A percentile compares a stretch with the other conserved stretches of the same genome.
phyloP scores from a whole-genome alignment of 2,888 invertebrate genomes.

The Thera obeliscata region DNA sequence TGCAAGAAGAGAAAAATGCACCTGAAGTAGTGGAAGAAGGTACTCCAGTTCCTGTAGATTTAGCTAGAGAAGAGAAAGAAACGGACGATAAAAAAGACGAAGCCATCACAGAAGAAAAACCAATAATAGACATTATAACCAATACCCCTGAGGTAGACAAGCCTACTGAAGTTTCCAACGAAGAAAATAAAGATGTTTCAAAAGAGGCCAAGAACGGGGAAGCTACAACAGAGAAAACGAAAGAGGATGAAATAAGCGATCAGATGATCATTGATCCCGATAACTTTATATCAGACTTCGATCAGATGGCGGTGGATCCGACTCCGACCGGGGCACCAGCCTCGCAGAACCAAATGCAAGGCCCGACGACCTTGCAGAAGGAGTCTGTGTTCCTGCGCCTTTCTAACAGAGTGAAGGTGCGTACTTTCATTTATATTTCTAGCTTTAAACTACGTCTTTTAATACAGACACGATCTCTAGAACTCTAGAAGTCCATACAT shows the following conservation, averaged over 20 bases:
- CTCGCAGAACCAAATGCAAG: constrained; percentile 64
- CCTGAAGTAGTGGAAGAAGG: constrained; percentile 57
- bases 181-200: constrained; percentile 59
- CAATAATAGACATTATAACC: constrained; percentile 46
- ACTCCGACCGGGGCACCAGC: constrained; percentile 65
- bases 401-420: constrained; percentile 96
- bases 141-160: constrained; percentile 55
- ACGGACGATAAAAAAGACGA: constrained; percentile 62
- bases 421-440: constrained; percentile 38
- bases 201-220: constrained; percentile 63
- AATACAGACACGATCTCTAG: background rate
- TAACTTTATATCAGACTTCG: constrained; percentile 82
- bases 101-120: constrained; percentile 56
- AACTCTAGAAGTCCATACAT: background rate
- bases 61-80: constrained; percentile 62
- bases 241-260: constrained; percentile 71
- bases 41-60: constrained; percentile 55
- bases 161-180: constrained; percentile 50
- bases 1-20: constrained; percentile 60
- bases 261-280: constrained; percentile 76
- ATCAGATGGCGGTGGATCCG: constrained; percentile 78
- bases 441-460: no score
- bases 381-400: constrained; percentile 98
- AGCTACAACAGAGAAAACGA: constrained; percentile 60
- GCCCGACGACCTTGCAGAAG: constrained; percentile 86